Percentiles rank a stretch among this genome's conserved stretches.
These are phyloP conservation scores for Mormyrops boulengeri DNA, from an alignment of 2,797 vertebrate species.

Conservation along the genomic window DNA sequence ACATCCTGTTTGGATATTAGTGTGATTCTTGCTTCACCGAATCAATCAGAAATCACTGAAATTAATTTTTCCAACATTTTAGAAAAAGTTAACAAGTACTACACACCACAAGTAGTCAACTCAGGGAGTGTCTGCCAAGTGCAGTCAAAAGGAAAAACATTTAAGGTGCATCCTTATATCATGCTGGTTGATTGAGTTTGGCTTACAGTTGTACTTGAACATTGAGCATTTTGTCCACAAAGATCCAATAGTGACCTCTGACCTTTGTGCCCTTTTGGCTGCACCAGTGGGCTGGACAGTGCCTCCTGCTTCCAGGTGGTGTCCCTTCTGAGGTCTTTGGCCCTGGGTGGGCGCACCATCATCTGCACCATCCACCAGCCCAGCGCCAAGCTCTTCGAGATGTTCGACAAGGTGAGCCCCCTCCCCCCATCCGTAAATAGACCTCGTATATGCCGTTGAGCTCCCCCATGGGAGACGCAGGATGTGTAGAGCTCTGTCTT, in stretches of 20 bases:
- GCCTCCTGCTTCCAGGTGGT: slow-evolving; percentile 96
- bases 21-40: not conserved
- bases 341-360: slow-evolving; percentile 90
- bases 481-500: not conserved
- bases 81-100: not conserved
- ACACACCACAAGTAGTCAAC: not conserved
- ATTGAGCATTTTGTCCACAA: not conserved
- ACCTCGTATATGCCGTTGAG: not conserved
- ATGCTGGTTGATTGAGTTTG: not conserved
- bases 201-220: not conserved
- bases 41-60: not conserved
- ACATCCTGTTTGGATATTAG: not conserved
- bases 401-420: slow-evolving; percentile 87
- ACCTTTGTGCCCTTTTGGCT: not conserved
- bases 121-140: not conserved
- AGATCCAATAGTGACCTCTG: not conserved
- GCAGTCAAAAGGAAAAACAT: not conserved
- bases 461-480: not conserved
- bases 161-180: not conserved
- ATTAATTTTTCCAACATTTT: not conserved
- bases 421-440: not conserved
- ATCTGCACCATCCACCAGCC: slow-evolving; percentile 99
- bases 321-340: slow-evolving; percentile 90
- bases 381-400: slow-evolving; percentile 97
- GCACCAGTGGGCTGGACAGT: slow-evolving; percentile 84